Evolutionary conservation across 2,888 invertebrate genomes (phyloP), one percentile per base, ranked within the genome.

Genomic region (Boloria euphrosyne): DNA sequence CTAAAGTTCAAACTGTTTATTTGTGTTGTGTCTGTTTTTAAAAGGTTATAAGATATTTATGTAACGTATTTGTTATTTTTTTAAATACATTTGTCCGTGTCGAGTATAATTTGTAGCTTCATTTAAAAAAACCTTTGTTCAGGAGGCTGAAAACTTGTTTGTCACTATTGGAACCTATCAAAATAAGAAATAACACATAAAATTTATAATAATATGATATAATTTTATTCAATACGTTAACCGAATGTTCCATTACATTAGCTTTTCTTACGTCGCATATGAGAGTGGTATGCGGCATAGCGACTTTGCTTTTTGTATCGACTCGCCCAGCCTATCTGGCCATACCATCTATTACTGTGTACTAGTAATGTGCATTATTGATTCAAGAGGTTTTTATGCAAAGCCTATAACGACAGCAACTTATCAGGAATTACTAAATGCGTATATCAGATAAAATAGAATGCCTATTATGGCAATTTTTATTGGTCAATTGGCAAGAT

Each of bases 301-400:
- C 60, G 50, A 63, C 62, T 62, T 57, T 52, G 43, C 54, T 63
- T 62, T 62, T 66, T 68, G 50, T 66, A 57, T 47, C 38, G 43
- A 17, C 50, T 17, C 63, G 49, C 43, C 57, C 47, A 31, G 27
- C 44, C 43, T 70, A 69, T 67, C 67, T 57, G 53, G 54, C 43
- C 64, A 71, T 71, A 60, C 63, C 70, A 70, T 71, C 71, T 65
- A 66, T 67, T 70, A 58, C 66, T 67, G 57, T 69, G 70, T 66
- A 68, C 66, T 66, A 51, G 70, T 62, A 69, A 71, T 73, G 69
- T 67, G 63, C 70, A 73, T 74, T 73, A 70, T 70, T 69, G 69
- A 74, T 67, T 63, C 64, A 47, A 65, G 62, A 18, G 1, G 18
- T 69, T 72, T 72, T 71, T 71, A 63, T 50, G 46, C 47, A 38